Evolutionary conservation across 2,113 vertebrate genomes (phyloP), one percentile per base, ranked within the genome.

Genomic region (Pedetes capensis): DNA sequence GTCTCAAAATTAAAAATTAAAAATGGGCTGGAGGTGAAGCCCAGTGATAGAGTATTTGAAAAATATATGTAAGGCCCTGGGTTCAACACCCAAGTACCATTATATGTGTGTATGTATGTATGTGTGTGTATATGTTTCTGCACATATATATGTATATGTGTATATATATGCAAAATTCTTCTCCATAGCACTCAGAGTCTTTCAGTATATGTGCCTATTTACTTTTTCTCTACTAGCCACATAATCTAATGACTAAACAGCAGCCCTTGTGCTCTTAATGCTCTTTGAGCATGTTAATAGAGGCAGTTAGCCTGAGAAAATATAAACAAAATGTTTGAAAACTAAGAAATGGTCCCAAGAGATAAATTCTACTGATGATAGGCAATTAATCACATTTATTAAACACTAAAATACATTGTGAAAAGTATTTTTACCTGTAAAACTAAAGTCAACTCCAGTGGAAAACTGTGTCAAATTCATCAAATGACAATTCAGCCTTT

Each of bases 401-500:
- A 83, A 94, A 79, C 22, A 57, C 37, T 17, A 78, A 83, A 79
- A 9, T 49, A 61, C 32, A 63, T 3, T 72, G 37, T 18, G 78
- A 68, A 91, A 84, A 53, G 59, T 13, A 37, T 79, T 82, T 93
- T 71, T 81, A 39, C 59, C 55, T 82, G 76, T 68, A n/a, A 25
- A 34, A 80, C 20, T 95, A 92, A 95, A 83, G 27, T n/a, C 76
- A 93, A 39, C 42, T 85, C 91, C 11, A 59, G 7, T 69, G 37
- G 39, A 88, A 11, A 89, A 27, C 7, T 55, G 6, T 85, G 18
- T 72, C 76, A 89, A 86, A 85, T 72, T 85, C 18, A 71, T 71
- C 59, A 80, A 32, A 55, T 32, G 34, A 87, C 32, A 69, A 51
- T 83, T 92, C n/a, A 83, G 10, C 18, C n/a, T 23, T 85, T 81